Evolutionary conservation across 35 echinoderm and acorn worm species (phyloP).

Genomic region (Anneissia japonica): DNA sequence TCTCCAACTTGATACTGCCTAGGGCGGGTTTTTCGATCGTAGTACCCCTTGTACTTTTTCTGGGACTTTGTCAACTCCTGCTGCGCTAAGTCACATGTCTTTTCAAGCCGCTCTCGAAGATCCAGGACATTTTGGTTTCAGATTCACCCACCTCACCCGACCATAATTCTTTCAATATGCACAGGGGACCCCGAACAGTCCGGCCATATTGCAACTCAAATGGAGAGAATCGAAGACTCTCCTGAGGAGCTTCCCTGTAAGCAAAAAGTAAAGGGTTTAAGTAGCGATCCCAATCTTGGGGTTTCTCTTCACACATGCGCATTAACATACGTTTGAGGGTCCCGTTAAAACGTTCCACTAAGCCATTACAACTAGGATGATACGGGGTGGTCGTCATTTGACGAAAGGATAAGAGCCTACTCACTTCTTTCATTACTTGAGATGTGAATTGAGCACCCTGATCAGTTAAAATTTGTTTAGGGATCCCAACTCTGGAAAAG

Average conservation of each 20-base stretch:
- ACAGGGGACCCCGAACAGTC: constrained; percentile 20
- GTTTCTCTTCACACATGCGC: constrained; percentile 5
- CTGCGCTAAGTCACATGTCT: not conserved
- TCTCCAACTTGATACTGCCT: not conserved
- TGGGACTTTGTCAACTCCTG: not conserved
- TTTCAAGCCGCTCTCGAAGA: not conserved
- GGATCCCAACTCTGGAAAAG: constrained; percentile 31
- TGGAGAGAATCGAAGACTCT: constrained; percentile 19
- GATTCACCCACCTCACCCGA: too few relatives aligned
- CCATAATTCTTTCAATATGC: constrained; percentile 34
- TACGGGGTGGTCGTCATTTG: not conserved
- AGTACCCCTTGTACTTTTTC: not conserved
- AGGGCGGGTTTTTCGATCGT: not conserved
- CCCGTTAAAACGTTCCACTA: constrained; percentile 14
- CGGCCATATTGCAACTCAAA: constrained; percentile 43
- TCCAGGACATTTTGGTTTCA: not conserved
- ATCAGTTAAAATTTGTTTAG: constrained; percentile 36
- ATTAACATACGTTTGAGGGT: constrained; percentile 11
- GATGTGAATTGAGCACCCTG: constrained; percentile 33
- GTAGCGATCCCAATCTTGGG: constrained; percentile 11
- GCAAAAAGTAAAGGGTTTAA: constrained; percentile 22
- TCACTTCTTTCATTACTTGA: constrained; percentile 19
- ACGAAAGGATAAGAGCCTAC: not conserved
- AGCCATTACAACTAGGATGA: constrained; percentile 10
- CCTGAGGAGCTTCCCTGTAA: not conserved